Evolutionary conservation across 2,113 vertebrate genomes (phyloP).

Genomic region (Sturnus vulgaris): DNA sequence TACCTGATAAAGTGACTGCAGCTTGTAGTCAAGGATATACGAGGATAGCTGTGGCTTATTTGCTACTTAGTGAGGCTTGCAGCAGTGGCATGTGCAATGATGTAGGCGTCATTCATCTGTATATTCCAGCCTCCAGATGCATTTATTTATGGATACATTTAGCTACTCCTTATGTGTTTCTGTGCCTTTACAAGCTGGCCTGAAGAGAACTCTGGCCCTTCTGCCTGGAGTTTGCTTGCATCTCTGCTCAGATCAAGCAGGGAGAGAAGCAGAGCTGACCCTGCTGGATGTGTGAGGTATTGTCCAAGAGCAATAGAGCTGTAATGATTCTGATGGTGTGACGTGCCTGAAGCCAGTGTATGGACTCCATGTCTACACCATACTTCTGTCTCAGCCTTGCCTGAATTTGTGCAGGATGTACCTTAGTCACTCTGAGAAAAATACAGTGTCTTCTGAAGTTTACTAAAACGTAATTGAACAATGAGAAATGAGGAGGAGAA

Average conservation of each 20-base stretch:
- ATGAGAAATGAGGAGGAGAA: neutral
- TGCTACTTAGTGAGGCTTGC: neutral
- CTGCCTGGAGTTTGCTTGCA: neutral
- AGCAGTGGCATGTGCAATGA: neutral
- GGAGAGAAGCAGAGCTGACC: neutral
- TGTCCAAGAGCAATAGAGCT: neutral
- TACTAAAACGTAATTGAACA: neutral
- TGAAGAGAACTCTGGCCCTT: neutral
- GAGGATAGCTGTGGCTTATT: neutral
- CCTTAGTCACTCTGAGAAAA: neutral
- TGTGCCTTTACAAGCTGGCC: neutral
- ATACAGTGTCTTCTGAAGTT: neutral
- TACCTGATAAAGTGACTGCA: neutral
- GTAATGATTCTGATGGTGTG: neutral
- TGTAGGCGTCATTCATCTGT: neutral
- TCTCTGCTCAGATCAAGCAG: neutral
- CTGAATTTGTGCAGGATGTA: neutral
- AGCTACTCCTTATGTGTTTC: neutral
- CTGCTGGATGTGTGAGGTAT: neutral
- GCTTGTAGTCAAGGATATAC: neutral
- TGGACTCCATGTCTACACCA: neutral
- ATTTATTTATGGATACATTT: neutral
- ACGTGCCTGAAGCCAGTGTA: neutral
- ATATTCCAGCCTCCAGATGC: neutral
- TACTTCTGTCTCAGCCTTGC: neutral